Percentiles rank a stretch among this genome's conserved stretches.
phyloP scores from a whole-genome alignment of 1,140 invertebrate genomes.

The Nebria ingens region DNA sequence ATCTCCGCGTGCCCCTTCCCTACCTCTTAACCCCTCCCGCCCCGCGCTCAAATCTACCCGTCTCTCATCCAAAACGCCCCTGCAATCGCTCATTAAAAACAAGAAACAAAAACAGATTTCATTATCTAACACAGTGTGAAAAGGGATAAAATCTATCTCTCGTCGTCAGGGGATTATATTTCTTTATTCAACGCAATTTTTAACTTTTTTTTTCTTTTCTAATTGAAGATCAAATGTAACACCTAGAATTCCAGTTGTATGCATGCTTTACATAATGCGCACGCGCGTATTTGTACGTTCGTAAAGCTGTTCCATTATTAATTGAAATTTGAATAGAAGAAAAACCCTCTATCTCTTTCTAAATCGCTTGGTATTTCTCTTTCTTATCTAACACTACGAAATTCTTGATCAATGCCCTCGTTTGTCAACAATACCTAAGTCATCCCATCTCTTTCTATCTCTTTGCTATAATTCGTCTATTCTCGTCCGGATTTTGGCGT shows the following conservation, averaged over 20 bases:
- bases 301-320: neutral
- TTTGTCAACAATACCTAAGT: conserved; percentile 2
- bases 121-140: neutral
- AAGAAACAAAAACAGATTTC: conserved; percentile 6
- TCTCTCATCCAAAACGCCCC: neutral
- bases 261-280: too few species aligned
- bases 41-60: too few species aligned
- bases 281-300: too few species aligned
- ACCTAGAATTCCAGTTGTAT: too few species aligned
- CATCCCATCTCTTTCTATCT: neutral
- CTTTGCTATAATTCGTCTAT: too few species aligned
- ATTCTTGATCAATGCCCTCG: neutral
- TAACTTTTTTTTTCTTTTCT: neutral
- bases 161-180: neutral
- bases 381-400: neutral
- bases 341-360: neutral
- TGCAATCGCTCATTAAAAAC: conserved; percentile 5
- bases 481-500: too few species aligned
- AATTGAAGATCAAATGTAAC: too few species aligned
- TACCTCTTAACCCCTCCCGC: too few species aligned
- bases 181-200: too few species aligned
- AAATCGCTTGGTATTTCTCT: neutral
- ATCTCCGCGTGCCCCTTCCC: neutral
- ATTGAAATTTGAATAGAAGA: conserved; percentile 3
- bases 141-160: neutral